Evolutionary conservation across 2,888 invertebrate genomes (phyloP).

Genomic region (Sinodicranocentrus sp.): DNA sequence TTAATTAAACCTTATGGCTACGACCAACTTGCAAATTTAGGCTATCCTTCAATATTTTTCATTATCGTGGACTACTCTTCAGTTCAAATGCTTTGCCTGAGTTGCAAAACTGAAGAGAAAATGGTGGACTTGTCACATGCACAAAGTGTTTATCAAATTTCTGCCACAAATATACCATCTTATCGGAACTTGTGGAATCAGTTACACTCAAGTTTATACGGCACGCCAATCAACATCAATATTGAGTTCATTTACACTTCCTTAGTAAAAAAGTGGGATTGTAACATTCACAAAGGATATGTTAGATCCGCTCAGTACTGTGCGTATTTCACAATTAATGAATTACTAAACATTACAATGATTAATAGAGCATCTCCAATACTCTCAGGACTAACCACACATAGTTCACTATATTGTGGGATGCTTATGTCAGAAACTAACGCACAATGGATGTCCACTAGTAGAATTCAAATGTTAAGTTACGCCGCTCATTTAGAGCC

Average conservation of each 20-base stretch:
- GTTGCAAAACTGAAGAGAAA: not conserved
- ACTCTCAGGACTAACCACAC: not conserved
- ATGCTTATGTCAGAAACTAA: slow-evolving; percentile 19
- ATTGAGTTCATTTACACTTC: not conserved
- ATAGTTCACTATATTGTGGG: slow-evolving; percentile 26
- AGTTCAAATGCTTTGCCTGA: slow-evolving; percentile 26
- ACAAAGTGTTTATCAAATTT: too few species aligned
- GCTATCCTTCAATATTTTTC: slow-evolving; percentile 34
- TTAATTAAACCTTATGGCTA: not conserved
- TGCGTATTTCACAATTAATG: not conserved
- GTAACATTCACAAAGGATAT: slow-evolving; percentile 49
- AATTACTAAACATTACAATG: not conserved
- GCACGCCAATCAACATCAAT: slow-evolving; percentile 25
- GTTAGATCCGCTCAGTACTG: not conserved
- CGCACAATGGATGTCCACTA: not conserved
- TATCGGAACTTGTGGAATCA: not conserved
- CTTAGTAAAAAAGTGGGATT: slow-evolving; percentile 1
- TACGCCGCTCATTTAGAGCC: slow-evolving; percentile 22
- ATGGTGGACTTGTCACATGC: not conserved
- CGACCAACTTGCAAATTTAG: slow-evolving; percentile 20
- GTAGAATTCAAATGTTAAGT: slow-evolving; percentile 16
- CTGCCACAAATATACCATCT: not conserved
- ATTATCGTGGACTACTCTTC: not conserved
- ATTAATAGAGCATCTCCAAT: slow-evolving; percentile 2
- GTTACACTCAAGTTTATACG: not conserved